Evolutionary conservation across 2,888 invertebrate species (phyloP), one percentile per base, ranked within the genome.

Genomic region (Euplagia quadripunctaria): DNA sequence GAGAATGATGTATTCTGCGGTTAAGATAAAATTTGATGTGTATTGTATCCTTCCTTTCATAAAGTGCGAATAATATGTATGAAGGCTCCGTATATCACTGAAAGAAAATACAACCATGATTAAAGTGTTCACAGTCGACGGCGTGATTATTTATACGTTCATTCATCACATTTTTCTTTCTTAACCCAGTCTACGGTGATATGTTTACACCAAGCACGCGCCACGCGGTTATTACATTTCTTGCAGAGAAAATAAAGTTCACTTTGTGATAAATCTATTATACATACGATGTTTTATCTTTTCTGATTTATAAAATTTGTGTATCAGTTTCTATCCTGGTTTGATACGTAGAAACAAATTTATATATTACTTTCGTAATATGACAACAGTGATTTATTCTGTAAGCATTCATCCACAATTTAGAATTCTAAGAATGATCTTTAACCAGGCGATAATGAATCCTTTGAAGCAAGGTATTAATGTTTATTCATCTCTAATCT

Each of bases 121-220:
- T 90, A 90, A 90, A 91, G 86, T 89, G 85, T 85, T 86, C 84
- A 81, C 82, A 82, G 82, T 83, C 83, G 86, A 82, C 84, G 79
- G 78, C 81, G 79, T 81, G 88, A 90, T 91, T 91, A 91, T 91
- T 89, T 91, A 91, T 91, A 87, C 81, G 85, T 89, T 89, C 91
- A 92, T 91, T 92, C 89, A 91, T 90, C 88, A 91, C 86, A 89
- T 89, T 89, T 89, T 89, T 88, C 86, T 86, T 85, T 85, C 79
- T 81, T 85, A 84, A 82, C 78, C 74, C 80, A 80, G 73, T 84
- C 80, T 81, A 77, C 74, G 75, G 79, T 77, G 79, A 81, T 83
- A 68, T 85, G 82, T 88, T 86, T 86, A 87, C 84, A 79, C 77
- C 75, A 68, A 52, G 65, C 16, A 64, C 49, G 68, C 65, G 67